Base-by-base conservation (phyloP, 2,888 invertebrate genomes). In the Noctuana brunneofusca region DNA sequence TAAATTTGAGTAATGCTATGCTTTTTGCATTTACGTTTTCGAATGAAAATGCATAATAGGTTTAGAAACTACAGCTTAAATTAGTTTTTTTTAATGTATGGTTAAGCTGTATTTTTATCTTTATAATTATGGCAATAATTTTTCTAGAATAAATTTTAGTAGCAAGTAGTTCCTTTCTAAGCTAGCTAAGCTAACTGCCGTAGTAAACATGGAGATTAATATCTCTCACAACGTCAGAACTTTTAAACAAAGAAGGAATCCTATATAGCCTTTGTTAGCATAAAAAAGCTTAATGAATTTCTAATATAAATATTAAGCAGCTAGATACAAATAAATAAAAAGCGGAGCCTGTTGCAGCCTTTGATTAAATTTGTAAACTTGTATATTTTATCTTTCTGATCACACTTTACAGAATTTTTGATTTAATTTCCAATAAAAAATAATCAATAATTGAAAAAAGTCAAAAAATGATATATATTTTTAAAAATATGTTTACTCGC, bases 121-220 rank as follows among this genome's bases (percentile, higher is more conserved):
- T 22, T 48, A 48, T 12, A 22, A 12, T 6, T 9, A 16, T 22
- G 46, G n/a, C 20, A 48, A 22, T 11, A n/a, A 9, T 43, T 38
- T 43, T 18, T 48, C 20, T n/a, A 22, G n/a, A 57, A 48, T n/a
- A 57, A 57, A 27, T 57, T 32, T 32, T 32, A 16, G 32, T 20
- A 35, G 49, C 16, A 35, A 35, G 35, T 1, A n/a, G n/a, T n/a
- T n/a, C n/a, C n/a, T n/a, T n/a, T n/a, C n/a, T n/a, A 57, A 57
- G 35, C 22, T 12, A 57, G 48, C 48, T 20, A 49, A 49, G 57
- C 57, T 49, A 58, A 35, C 32, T 46, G 48, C 32, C 48, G 14
- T n/a, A 38, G 49, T 35, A 49, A 54, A 54, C 54, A 54, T 54
- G 48, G 22, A 54, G 54, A 60, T 65, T 64, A 65, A 64, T 62